Conservation (phyloP, 2,888 invertebrate species). For the Euzetes globulus region DNA sequence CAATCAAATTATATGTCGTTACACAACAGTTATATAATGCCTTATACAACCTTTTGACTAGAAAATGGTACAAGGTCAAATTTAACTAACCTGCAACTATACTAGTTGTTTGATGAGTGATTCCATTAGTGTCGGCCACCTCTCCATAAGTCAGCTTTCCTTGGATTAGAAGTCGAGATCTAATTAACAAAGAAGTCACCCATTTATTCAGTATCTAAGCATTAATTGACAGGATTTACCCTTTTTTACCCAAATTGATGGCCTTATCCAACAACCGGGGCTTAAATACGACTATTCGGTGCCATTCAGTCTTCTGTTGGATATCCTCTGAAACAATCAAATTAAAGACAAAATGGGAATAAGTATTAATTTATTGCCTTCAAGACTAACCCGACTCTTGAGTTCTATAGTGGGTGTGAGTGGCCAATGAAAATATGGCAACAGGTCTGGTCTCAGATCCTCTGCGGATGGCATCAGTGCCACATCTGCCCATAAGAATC, state of each 20-base stretch:
- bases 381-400: neutral
- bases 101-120: constrained; percentile 62
- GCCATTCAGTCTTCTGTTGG: constrained; percentile 84
- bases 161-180: constrained; percentile 49
- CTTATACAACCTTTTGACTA: neutral
- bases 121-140: constrained; percentile 68
- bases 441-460: constrained; percentile 76
- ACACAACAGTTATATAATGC: neutral
- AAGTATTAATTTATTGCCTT: neutral
- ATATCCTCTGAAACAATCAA: constrained; percentile 58
- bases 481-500: constrained; percentile 74
- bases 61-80: neutral
- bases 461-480: constrained; percentile 76
- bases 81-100: constrained; percentile 68
- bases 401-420: constrained; percentile 49
- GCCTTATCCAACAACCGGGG: constrained; percentile 71
- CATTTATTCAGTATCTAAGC: too few relatives aligned
- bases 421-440: constrained; percentile 79
- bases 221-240: constrained; percentile 47
- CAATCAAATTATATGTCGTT: neutral
- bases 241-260: constrained; percentile 71
- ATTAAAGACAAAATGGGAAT: neutral
- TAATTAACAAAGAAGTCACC: neutral
- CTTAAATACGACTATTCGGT: constrained; percentile 75
- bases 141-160: constrained; percentile 79